A percentile compares a stretch with the other conserved stretches of the same genome.
These are phyloP conservation scores for Etia nguti DNA, from an alignment of 2,113 vertebrate genomes.

Conservation along the genomic window DNA sequence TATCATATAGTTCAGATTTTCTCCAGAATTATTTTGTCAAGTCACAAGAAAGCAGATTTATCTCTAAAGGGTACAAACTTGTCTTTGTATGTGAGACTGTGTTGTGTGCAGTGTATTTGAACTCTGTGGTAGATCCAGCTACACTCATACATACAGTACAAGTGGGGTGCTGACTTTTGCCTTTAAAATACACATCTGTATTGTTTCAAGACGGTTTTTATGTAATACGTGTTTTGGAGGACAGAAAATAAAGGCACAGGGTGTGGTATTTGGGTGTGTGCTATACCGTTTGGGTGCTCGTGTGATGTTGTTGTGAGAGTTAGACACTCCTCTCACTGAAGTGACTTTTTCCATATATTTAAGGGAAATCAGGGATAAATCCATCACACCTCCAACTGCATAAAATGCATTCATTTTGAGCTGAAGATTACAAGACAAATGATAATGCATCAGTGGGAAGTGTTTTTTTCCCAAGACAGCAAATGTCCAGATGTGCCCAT, in stretches of 20 bases:
- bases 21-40: not conserved
- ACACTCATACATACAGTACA: not conserved
- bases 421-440: not conserved
- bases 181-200: not conserved
- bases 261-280: not conserved
- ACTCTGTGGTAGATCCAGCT: not conserved
- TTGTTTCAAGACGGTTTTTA: not conserved
- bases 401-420: not conserved
- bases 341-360: not conserved
- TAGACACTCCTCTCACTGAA: not conserved
- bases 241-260: not conserved
- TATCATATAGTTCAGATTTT: not conserved
- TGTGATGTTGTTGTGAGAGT: not conserved
- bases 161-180: not conserved
- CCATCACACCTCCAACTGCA: not conserved
- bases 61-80: not conserved
- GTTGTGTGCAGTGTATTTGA: not conserved
- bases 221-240: not conserved
- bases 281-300: not conserved
- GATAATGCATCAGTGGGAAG: fast-evolving
- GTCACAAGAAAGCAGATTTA: not conserved
- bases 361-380: not conserved
- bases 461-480: not conserved
- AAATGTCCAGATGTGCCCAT: not conserved
- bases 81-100: not conserved